Base-by-base conservation (phyloP, 2,113 vertebrate genomes). In the Toxotes chatareus region DNA sequence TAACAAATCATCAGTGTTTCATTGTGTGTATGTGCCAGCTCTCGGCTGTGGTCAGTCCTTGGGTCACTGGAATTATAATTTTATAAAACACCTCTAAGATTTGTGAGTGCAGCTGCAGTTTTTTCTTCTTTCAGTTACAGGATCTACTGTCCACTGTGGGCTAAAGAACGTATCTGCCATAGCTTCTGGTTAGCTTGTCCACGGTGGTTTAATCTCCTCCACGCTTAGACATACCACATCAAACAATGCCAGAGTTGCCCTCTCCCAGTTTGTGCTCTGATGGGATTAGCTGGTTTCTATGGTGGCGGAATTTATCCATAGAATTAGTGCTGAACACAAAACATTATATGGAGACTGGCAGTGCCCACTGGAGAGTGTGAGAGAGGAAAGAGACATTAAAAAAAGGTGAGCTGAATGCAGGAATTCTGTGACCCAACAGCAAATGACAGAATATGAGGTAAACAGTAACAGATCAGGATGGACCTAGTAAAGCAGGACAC, bases 261-360 rank as follows among this genome's bases (percentile, higher is more conserved):
- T 65, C 59, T 61, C 82, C 42, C 66, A 27, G 42, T 73, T 13
- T 46, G 75, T 36, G 31, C 40, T 75, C 64, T 1, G 1, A 36
- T 73, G 36, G 81, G 82, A 87, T 83, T 73, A 78, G 4, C 59
- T 27, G 42, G 16, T 67, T 63, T 70, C 34, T 75, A 61, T 38
- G 11, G 27, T 44, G 60, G 73, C 8, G 67, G 67, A 51, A 57
- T 85, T 38, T 38, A 85, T 85, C 74, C 40, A 51, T 70, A 79
- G 1, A 5, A 80, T 73, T 65, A 56, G 27, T 6, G 59, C 73
- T 23, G 13, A 78, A 80, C 23, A 55, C 12, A 66, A 42, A 42
- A 59, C 23, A 44, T 4, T 10, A 7, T 3, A 27, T 23, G 23
- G 3, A 67, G 40, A 61, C 42, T 0, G 5, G n/a, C 49, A 56